A percentile compares a stretch with the other conserved stretches of the same genome.
These are phyloP conservation scores for Centropus unirufus DNA, from an alignment of 2,113 vertebrate species.

Conservation along the genomic window DNA sequence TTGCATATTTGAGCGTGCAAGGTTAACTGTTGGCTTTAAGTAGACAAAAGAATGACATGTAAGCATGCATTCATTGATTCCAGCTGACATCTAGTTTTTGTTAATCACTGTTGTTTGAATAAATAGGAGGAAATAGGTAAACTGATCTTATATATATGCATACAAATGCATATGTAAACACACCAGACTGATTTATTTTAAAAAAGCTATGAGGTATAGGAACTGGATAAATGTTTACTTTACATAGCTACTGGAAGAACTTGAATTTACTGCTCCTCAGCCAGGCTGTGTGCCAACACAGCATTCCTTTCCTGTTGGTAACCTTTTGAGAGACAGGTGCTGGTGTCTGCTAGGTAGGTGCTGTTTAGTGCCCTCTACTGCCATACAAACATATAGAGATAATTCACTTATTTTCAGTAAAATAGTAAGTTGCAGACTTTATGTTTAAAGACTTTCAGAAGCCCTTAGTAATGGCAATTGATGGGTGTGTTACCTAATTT, in stretches of 20 bases:
- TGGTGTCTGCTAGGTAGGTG: neutral
- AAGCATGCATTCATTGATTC: neutral
- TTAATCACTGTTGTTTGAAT: neutral
- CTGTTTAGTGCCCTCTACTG: neutral
- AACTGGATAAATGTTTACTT: neutral
- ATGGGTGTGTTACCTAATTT: neutral
- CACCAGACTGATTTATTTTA: neutral
- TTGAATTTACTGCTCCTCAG: neutral
- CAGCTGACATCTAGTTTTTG: neutral
- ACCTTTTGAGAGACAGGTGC: neutral
- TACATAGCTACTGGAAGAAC: neutral
- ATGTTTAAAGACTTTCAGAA: neutral
- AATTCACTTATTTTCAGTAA: neutral
- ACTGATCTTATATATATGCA: neutral
- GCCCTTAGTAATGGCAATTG: neutral
- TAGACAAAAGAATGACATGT: neutral
- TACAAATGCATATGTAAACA: neutral
- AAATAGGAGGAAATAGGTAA: neutral
- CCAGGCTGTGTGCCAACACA: neutral
- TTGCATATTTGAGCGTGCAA: neutral
- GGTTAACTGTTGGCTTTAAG: neutral
- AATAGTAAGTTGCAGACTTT: neutral
- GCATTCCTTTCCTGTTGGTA: neutral
- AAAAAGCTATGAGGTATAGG: neutral
- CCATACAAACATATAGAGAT: neutral